Base-by-base conservation (phyloP, 2,113 vertebrate genomes). In the Speoplatyrhinus poulsoni region DNA sequence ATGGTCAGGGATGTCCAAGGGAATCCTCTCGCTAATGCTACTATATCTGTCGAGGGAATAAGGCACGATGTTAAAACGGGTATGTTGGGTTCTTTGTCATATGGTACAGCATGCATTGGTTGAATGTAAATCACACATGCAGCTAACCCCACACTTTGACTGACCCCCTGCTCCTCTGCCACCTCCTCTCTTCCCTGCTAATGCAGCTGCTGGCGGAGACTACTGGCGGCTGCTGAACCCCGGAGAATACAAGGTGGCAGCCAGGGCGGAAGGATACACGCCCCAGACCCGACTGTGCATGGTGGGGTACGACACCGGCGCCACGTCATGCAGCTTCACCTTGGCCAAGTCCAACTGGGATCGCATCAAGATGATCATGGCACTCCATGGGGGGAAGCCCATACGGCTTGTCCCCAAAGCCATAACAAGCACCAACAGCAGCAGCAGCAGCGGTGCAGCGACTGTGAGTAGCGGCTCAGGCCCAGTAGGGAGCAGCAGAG, bases 191-290 rank as follows among this genome's bases (percentile, higher is more conserved):
- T 16, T 33, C 19, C 48, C 36, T 61, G 19, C 55, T 16, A 64
- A 33, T 46, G 4, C 58, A 99, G 98, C 93, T 48, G 80, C 72
- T 0, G 83, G 91, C 0, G 97, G 98, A 0, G 98, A 99, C 60
- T 99, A 95, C 83, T 99, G 96, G 95, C 95, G 97, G 47, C 94
- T 99, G 88, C 83, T 99, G 84, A 99, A 99, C 71, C 98, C 98
- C 0, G 98, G 98, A 0, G 98, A 99, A 82, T 99, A 98, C 88
- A 92, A 90, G 0, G 96, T 99, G 59, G 95, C 87, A 0, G 98
- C 90, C 0, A 93, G 90, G 1, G 96, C 95, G 0, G 94, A 96
- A 3, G 95, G 95, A 69, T 94, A 93, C 85, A 95, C 96, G 3
- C 86, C 95, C 0, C 90, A 93, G 0, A 80, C 92, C 56, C 92